Evolutionary conservation across 2,113 vertebrate species (phyloP).

Genomic region (Amazona guildingii): DNA sequence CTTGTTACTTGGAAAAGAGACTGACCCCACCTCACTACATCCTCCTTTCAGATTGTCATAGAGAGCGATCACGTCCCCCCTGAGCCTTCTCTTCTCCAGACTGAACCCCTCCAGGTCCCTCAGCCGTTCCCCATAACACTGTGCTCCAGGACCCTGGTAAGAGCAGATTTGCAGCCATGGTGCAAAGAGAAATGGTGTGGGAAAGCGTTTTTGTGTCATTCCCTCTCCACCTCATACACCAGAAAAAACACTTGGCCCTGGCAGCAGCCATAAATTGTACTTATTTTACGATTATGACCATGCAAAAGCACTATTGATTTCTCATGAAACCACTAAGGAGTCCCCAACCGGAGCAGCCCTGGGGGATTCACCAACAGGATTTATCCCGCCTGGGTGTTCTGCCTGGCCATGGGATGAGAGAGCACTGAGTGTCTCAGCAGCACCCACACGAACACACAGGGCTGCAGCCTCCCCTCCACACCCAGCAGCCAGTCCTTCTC

Average conservation of each 20-base stretch:
- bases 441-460: accelerated
- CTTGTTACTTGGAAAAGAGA: not conserved
- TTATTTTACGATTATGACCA: constrained; percentile 43
- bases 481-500: not conserved
- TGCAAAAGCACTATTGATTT: constrained; percentile 62
- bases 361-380: not conserved
- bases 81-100: not conserved
- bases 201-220: not conserved
- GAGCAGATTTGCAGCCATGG: not conserved
- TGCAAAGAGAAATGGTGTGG: accelerated
- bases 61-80: not conserved
- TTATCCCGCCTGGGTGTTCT: not conserved
- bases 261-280: constrained; percentile 41
- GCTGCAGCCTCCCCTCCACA: not conserved
- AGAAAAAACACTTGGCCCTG: not conserved
- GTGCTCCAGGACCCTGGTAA: not conserved
- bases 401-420: not conserved
- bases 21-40: not conserved
- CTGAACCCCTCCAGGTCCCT: not conserved
- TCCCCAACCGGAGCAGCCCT: not conserved
- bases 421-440: not conserved
- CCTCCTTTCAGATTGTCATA: not conserved
- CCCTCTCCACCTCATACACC: not conserved
- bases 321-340: constrained; percentile 44
- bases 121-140: not conserved